Percentiles rank a stretch among this genome's conserved stretches.
These are phyloP conservation scores for Drosophila asahinai DNA, from an alignment of 1,140 invertebrate species.

Conservation along the genomic window DNA sequence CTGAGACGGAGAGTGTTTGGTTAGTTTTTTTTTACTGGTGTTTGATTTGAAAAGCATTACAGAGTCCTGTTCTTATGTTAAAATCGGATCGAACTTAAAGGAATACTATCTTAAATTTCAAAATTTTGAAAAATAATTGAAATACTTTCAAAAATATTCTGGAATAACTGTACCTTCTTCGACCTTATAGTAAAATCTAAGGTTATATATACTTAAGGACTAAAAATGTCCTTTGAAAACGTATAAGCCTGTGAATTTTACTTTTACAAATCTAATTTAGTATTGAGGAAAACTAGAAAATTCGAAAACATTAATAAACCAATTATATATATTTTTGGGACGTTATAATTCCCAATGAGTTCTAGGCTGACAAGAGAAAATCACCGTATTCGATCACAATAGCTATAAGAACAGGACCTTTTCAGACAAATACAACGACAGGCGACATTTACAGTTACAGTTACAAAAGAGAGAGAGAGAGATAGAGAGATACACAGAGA, in stretches of 20 bases:
- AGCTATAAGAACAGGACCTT: background rate
- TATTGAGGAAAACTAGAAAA: too few species aligned
- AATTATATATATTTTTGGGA: too few species aligned
- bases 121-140: background rate
- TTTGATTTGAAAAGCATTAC: constrained; percentile 45
- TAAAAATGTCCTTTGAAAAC: too few species aligned
- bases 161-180: too few species aligned
- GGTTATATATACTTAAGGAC: too few species aligned
- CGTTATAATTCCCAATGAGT: too few species aligned
- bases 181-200: too few species aligned
- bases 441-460: constrained; percentile 37
- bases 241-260: too few species aligned
- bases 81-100: background rate
- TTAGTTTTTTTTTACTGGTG: constrained; percentile 29
- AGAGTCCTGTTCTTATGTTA: background rate
- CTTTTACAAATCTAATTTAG: too few species aligned
- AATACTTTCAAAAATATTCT: background rate
- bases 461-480: constrained; percentile 27
- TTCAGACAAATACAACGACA: constrained; percentile 48
- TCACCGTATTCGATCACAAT: background rate
- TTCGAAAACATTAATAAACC: too few species aligned
- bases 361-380: background rate
- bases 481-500: constrained; percentile 30
- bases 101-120: background rate
- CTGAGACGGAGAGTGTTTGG: constrained; percentile 51